phyloP scores from a whole-genome alignment of 2,888 invertebrate species.

The Caenorhabditis sinica region DNA sequence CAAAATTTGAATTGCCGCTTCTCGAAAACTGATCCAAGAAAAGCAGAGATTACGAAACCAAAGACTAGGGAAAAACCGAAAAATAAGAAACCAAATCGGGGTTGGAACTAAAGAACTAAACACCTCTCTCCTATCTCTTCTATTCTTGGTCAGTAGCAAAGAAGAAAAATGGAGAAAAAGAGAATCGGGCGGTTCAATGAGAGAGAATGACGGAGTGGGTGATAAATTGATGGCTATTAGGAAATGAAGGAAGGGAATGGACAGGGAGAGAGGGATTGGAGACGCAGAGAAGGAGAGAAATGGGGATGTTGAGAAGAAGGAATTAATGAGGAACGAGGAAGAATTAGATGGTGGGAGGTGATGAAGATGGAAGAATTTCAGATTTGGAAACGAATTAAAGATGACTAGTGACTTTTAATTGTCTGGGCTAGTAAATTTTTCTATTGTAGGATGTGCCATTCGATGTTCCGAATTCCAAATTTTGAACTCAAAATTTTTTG shows the following conservation, averaged over 20 bases:
- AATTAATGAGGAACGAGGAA: not conserved
- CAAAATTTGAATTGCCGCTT: not conserved
- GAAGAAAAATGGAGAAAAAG: conserved; percentile 5
- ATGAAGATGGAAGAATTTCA: conserved; percentile 3
- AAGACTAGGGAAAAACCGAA: conserved; percentile 27
- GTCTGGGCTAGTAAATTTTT: too few relatives aligned
- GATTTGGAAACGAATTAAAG: not conserved
- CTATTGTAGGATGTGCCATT: too few relatives aligned
- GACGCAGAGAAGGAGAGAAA: conserved; percentile 16
- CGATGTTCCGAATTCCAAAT: too few relatives aligned
- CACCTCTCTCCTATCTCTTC: not conserved
- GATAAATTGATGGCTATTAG: conserved; percentile 61
- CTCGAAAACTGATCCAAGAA: not conserved
- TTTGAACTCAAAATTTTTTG: too few relatives aligned
- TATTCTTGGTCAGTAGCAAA: not conserved
- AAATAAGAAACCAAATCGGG: not conserved
- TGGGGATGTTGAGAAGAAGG: not conserved
- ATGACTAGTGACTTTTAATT: not conserved
- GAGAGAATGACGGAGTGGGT: conserved; percentile 30
- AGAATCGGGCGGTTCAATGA: conserved; percentile 17
- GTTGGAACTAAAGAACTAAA: conserved; percentile 15
- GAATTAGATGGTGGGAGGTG: not conserved
- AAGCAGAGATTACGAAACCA: conserved; percentile 34
- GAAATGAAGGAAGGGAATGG: not conserved
- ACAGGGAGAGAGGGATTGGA: not conserved